A percentile compares a stretch with the other conserved stretches of the same genome.
These are phyloP conservation scores for Brachypodius melanocephalos DNA, from an alignment of 2,113 vertebrate species.

Conservation along the genomic window DNA sequence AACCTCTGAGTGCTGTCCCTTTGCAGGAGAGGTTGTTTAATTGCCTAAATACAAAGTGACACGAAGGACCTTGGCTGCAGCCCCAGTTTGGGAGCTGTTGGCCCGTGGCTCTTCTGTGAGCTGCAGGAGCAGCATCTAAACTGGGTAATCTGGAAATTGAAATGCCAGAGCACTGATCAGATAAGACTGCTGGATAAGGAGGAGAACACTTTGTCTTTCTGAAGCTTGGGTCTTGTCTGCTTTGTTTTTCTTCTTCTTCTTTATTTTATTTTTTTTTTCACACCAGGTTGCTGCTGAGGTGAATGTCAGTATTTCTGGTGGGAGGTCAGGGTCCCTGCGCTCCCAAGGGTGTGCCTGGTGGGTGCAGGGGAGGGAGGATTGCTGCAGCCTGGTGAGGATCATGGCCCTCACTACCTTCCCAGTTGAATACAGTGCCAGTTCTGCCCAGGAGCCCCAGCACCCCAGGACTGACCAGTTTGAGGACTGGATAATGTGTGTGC, in stretches of 20 bases:
- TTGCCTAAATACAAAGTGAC: neutral
- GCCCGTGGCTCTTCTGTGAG: neutral
- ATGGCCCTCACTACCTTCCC: neutral
- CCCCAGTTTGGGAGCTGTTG: neutral
- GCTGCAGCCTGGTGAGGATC: neutral
- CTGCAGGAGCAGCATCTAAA: neutral
- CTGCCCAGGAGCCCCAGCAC: neutral
- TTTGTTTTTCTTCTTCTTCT: neutral
- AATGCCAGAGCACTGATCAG: neutral
- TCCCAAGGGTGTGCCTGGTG: neutral
- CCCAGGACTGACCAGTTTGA: neutral
- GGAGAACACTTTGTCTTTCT: neutral
- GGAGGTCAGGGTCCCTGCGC: neutral
- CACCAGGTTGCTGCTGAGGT: neutral
- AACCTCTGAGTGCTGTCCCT: neutral
- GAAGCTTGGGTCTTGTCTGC: neutral
- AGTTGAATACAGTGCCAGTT: accelerated
- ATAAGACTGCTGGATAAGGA: slow-evolving; percentile 2
- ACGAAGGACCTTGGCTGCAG: neutral
- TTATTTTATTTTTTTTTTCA: neutral
- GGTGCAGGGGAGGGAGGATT: neutral
- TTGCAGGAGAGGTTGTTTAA: neutral
- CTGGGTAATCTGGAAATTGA: neutral
- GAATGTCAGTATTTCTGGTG: neutral
- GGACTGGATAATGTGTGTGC: accelerated